These are phyloP conservation scores for Drosophila paulistorum DNA, from an alignment of 1,140 invertebrate species.

Conservation along the genomic window DNA sequence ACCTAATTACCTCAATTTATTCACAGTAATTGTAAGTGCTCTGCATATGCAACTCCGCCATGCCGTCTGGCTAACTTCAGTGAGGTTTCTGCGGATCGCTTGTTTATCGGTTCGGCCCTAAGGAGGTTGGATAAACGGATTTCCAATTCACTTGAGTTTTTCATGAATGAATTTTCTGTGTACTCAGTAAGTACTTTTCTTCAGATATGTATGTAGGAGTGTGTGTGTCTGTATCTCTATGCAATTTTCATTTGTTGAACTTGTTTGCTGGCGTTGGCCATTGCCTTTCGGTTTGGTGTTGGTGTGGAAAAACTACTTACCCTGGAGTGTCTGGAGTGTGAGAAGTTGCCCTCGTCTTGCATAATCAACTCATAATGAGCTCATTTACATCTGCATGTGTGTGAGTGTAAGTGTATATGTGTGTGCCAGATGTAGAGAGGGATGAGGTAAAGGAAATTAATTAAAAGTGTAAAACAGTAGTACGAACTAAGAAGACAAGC, in stretches of 20 bases:
- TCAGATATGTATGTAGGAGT: neutral
- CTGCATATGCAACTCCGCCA: conserved; percentile 56
- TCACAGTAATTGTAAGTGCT: conserved; percentile 68
- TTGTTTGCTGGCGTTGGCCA: conserved; percentile 32
- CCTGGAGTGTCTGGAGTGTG: conserved; percentile 5
- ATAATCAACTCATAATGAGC: conserved; percentile 74
- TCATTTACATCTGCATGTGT: conserved; percentile 63
- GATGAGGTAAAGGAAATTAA: conserved; percentile 17
- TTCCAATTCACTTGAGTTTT: conserved; percentile 75
- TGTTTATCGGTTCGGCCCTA: conserved; percentile 20
- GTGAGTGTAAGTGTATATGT: conserved; percentile 18
- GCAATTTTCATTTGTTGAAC: conserved; percentile 59
- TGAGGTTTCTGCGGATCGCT: conserved; percentile 10
- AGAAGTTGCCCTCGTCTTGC: conserved; percentile 53
- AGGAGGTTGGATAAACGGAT: conserved; percentile 74
- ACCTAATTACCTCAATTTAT: conserved; percentile 82
- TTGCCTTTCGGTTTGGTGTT: conserved; percentile 13
- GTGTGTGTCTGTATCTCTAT: conserved; percentile 6
- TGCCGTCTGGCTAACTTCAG: conserved; percentile 47
- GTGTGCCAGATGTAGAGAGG: neutral
- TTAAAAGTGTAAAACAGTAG: conserved; percentile 29
- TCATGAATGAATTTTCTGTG: conserved; percentile 71
- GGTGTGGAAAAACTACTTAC: conserved; percentile 44
- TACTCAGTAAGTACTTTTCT: conserved; percentile 11
- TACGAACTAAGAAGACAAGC: neutral